These are phyloP conservation scores for Ganaspis sp. DNA, from an alignment of 1,140 invertebrate genomes.

Conservation along the genomic window DNA sequence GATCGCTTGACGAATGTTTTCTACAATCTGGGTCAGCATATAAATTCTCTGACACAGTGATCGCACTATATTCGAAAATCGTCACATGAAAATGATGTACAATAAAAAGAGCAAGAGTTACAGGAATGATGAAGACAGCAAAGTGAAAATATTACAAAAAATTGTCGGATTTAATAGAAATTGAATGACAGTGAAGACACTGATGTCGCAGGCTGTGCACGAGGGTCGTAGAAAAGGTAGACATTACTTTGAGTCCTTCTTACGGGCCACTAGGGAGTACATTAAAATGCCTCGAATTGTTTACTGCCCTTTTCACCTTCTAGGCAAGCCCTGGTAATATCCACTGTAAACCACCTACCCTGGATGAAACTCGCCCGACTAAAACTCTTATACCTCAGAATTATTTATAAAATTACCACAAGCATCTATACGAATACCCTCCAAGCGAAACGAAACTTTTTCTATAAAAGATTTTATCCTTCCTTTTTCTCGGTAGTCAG, in stretches of 20 bases:
- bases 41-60: too few species aligned
- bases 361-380: slow-evolving; percentile 47
- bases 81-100: too few species aligned
- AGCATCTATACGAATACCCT: slow-evolving; percentile 14
- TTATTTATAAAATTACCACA: slow-evolving; percentile 51
- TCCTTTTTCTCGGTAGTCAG: neutral
- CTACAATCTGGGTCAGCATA: too few species aligned
- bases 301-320: slow-evolving; percentile 48
- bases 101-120: too few species aligned
- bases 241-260: slow-evolving; percentile 55
- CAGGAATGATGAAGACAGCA: neutral
- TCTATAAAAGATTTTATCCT: slow-evolving; percentile 44
- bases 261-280: slow-evolving; percentile 56
- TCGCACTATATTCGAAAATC: too few species aligned
- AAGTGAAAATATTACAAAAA: slow-evolving; percentile 2
- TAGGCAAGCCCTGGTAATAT: slow-evolving; percentile 51
- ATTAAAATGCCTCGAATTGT: slow-evolving; percentile 66
- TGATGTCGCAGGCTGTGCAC: slow-evolving; percentile 15
- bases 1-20: too few species aligned
- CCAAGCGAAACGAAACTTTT: slow-evolving; percentile 43
- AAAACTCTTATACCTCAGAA: slow-evolving; percentile 34
- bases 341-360: slow-evolving; percentile 53
- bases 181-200: slow-evolving; percentile 16
- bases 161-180: slow-evolving; percentile 10
- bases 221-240: slow-evolving; percentile 25